Percentiles rank a stretch among this genome's conserved stretches.
Evolutionary conservation across 2,113 vertebrate genomes (phyloP).

Genomic region (Bujurquina vittata): DNA sequence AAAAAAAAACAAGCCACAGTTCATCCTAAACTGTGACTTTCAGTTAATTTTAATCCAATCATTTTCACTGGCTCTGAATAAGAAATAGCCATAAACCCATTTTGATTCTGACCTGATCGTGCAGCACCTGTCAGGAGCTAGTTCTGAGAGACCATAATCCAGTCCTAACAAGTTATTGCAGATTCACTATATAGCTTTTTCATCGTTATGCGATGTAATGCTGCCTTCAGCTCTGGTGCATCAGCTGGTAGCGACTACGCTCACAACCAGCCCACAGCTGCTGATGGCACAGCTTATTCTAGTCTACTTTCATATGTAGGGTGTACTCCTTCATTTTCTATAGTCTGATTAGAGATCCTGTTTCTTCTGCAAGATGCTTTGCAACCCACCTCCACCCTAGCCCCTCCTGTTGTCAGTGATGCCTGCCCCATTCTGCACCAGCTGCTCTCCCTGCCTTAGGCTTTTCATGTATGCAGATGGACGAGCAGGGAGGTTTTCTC

Average conservation of each 20-base stretch:
- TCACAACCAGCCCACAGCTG: background rate
- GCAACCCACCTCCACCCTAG: background rate
- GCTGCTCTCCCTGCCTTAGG: background rate
- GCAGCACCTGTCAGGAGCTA: too few relatives aligned
- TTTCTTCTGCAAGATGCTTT: background rate
- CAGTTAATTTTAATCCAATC: background rate
- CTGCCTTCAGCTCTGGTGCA: background rate
- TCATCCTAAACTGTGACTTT: background rate
- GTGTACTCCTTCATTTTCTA: background rate
- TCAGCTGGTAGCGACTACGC: background rate
- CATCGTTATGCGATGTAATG: background rate
- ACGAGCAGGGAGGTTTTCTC: background rate
- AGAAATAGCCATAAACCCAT: too few relatives aligned
- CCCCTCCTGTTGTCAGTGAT: background rate
- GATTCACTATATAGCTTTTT: background rate
- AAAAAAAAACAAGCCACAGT: background rate
- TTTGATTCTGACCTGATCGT: too few relatives aligned
- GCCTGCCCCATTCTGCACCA: background rate
- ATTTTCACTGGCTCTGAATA: background rate
- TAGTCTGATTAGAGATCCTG: background rate
- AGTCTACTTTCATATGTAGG: background rate
- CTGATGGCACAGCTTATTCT: background rate
- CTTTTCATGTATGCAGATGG: background rate
- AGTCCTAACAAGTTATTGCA: too few relatives aligned
- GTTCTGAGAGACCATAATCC: too few relatives aligned